Percentiles rank a stretch among this genome's conserved stretches.
Evolutionary conservation across 2,888 invertebrate genomes (phyloP).

Genomic region (Chrysolina americana): DNA sequence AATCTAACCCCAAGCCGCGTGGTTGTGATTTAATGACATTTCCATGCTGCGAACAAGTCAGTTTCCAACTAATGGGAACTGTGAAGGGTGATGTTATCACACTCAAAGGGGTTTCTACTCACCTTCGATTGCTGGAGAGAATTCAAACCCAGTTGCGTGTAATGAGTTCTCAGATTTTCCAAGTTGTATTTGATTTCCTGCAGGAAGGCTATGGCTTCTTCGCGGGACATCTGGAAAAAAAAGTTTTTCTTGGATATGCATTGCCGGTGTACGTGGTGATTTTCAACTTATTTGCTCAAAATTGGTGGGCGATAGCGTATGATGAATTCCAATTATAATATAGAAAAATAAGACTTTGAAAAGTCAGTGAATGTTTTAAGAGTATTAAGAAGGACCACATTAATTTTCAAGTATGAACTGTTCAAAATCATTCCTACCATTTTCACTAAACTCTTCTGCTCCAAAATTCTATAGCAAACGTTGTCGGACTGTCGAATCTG

Average conservation of each 20-base stretch:
- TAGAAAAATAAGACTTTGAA: too few relatives aligned
- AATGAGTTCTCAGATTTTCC: constrained; percentile 79
- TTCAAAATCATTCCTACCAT: too few relatives aligned
- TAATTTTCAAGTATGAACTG: too few relatives aligned
- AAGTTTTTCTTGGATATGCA: not conserved
- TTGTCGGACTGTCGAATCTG: too few relatives aligned
- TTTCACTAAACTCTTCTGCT: too few relatives aligned
- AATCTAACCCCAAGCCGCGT: not conserved
- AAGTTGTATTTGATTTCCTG: constrained; percentile 84
- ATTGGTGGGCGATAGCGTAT: too few relatives aligned
- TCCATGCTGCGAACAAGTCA: constrained; percentile 47
- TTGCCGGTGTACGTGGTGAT: too few relatives aligned
- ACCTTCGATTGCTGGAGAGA: constrained; percentile 61
- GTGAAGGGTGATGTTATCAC: constrained; percentile 3
- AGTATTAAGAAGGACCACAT: too few relatives aligned
- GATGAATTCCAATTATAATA: too few relatives aligned
- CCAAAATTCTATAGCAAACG: too few relatives aligned
- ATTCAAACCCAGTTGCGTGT: constrained; percentile 71
- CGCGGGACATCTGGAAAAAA: constrained; percentile 77
- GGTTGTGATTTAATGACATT: constrained; percentile 4
- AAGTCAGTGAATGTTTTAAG: too few relatives aligned
- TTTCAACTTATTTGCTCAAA: too few relatives aligned
- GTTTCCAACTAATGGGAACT: constrained; percentile 26
- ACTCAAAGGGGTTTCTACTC: constrained; percentile 19
- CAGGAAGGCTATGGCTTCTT: constrained; percentile 82